These are phyloP conservation scores for Oryzias woworae DNA, from an alignment of 2,113 vertebrate genomes.

Conservation along the genomic window DNA sequence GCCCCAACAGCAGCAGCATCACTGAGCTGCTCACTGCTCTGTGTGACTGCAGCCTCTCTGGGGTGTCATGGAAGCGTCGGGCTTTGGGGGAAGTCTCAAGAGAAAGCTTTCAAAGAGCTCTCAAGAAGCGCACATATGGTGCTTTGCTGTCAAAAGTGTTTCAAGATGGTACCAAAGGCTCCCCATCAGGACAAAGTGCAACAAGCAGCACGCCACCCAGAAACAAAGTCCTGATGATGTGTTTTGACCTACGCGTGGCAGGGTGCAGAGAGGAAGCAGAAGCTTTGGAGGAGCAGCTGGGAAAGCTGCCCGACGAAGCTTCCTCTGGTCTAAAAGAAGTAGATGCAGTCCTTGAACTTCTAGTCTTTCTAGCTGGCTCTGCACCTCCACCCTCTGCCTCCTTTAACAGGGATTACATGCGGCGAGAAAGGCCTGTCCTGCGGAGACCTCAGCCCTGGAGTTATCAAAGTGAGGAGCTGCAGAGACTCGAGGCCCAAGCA, in stretches of 20 bases:
- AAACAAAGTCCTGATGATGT: conserved; percentile 92
- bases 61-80: conserved; percentile 81
- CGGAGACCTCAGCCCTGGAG: conserved; percentile 80
- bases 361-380: conserved; percentile 88
- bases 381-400: conserved; percentile 79
- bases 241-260: conserved; percentile 89
- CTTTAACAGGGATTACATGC: conserved; percentile 84
- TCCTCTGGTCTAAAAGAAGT: conserved; percentile 75
- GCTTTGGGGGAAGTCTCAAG: conserved; percentile 70
- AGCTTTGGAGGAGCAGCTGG: conserved; percentile 86
- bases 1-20: conserved; percentile 77
- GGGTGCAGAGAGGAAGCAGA: conserved; percentile 87
- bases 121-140: conserved; percentile 84
- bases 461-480: conserved; percentile 87
- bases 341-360: conserved; percentile 83
- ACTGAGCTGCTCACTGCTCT: conserved; percentile 85
- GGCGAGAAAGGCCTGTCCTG: conserved; percentile 80
- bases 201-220: conserved; percentile 78
- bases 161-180: conserved; percentile 70
- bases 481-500: conserved; percentile 83
- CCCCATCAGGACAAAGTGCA: conserved; percentile 1
- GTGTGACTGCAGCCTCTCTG: conserved; percentile 84
- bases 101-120: conserved; percentile 73
- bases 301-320: conserved; percentile 69
- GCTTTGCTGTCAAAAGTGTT: conserved; percentile 86